Percentiles rank a stretch among this genome's conserved stretches.
These are phyloP conservation scores for Metaphire vulgaris DNA, from an alignment of 1,140 invertebrate genomes.

Conservation along the genomic window DNA sequence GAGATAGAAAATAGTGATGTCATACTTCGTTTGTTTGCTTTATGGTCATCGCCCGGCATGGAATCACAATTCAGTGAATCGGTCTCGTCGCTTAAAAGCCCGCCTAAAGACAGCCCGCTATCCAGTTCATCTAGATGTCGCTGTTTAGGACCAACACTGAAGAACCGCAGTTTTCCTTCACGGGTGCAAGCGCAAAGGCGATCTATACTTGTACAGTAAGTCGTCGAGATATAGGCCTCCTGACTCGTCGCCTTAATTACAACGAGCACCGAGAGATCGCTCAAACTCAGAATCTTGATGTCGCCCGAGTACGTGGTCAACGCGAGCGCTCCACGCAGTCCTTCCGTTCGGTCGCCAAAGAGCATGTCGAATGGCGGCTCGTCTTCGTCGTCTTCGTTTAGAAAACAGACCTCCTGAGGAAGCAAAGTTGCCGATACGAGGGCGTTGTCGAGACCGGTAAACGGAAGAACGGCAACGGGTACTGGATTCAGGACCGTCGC, in stretches of 20 bases:
- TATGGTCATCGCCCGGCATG: too few relatives aligned
- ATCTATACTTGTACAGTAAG: slow-evolving; percentile 44
- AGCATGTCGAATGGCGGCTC: slow-evolving; percentile 16
- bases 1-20: too few relatives aligned
- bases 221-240: slow-evolving; percentile 45
- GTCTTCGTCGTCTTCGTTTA: slow-evolving; percentile 36
- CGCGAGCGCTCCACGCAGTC: slow-evolving; percentile 40
- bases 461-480: slow-evolving; percentile 34
- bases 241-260: slow-evolving; percentile 34
- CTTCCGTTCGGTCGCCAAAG: slow-evolving; percentile 17
- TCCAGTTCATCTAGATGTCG: not conserved
- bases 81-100: not conserved
- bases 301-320: slow-evolving; percentile 42
- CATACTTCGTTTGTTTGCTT: too few relatives aligned
- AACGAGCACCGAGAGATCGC: slow-evolving; percentile 41
- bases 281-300: slow-evolving; percentile 41
- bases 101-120: not conserved
- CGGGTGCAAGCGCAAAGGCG: not conserved
- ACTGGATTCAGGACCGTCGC: slow-evolving; percentile 43
- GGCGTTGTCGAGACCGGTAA: slow-evolving; percentile 33
- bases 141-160: not conserved
- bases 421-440: slow-evolving; percentile 38
- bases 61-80: not conserved
- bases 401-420: slow-evolving; percentile 37
- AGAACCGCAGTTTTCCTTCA: not conserved